These are phyloP conservation scores for Apis florea DNA, from an alignment of 1,140 invertebrate genomes.

Conservation along the genomic window DNA sequence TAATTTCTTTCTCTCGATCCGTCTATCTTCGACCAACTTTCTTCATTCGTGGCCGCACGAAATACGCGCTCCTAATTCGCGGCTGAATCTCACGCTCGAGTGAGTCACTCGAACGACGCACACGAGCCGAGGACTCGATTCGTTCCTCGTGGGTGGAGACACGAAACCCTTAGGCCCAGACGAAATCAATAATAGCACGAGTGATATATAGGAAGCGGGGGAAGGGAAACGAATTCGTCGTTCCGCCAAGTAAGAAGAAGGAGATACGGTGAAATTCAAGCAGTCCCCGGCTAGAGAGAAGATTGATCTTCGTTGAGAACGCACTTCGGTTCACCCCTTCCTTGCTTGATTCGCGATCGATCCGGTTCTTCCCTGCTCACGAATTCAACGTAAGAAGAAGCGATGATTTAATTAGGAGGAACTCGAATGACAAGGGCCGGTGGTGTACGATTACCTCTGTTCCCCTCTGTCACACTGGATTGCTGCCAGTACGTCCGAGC, in stretches of 20 bases:
- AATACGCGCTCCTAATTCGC: conserved; percentile 22
- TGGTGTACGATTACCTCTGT: conserved; percentile 46
- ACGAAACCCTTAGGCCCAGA: conserved; percentile 59
- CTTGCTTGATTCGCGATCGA: conserved; percentile 36
- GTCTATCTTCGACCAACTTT: not conserved
- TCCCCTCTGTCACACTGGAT: conserved; percentile 29
- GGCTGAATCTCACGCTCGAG: conserved; percentile 12
- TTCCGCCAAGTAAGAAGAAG: not conserved
- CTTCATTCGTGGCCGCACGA: not conserved
- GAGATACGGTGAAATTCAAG: conserved; percentile 19
- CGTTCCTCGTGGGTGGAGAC: conserved; percentile 29
- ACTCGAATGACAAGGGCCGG: conserved; percentile 36
- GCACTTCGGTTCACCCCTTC: not conserved
- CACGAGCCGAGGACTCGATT: not conserved
- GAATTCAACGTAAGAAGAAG: not conserved
- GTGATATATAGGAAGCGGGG: not conserved
- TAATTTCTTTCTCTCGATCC: not conserved
- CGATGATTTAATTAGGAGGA: conserved; percentile 57
- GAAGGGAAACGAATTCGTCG: conserved; percentile 7
- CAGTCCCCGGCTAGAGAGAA: not conserved
- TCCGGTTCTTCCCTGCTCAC: conserved; percentile 10
- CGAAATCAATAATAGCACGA: conserved; percentile 67
- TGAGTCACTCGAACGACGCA: conserved; percentile 23
- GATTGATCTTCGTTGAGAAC: conserved; percentile 36
- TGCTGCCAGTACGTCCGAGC: conserved; percentile 11